Evolutionary conservation across 2,797 vertebrate species (phyloP), one percentile per base, ranked within the genome.

Genomic region (Tamandua tetradactyla): DNA sequence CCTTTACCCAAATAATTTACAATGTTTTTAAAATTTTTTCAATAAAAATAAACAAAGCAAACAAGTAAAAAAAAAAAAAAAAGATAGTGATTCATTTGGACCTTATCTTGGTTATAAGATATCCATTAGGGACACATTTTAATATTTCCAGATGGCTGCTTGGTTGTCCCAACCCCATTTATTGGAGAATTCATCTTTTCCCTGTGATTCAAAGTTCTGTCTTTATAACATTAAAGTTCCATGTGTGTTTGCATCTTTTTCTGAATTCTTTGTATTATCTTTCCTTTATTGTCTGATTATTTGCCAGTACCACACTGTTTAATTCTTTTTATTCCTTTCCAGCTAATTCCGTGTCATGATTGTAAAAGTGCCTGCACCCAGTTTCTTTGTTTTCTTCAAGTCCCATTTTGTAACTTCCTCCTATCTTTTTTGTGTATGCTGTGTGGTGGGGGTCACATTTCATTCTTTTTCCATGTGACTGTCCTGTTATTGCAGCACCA

Each of bases 21-120:
- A 87, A 14, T 68, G 35, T n/a, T 40, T 80, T 92, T 94, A 40
- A 74, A 79, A 62, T 87, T 87, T 89, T 87, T 69, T 75, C 49
- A 91, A 82, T 78, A 62, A 69, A 92, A 92, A 82, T 75, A 92
- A 78, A 82, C 5, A 92, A 40, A 71, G 27, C 32, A 35, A 76
- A 69, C 7, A 89, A 83, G 30, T 25, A n/a, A n/a, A n/a, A n/a
- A n/a, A n/a, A n/a, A n/a, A n/a, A n/a, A n/a, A n/a, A n/a, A n/a
- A n/a, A n/a, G n/a, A n/a, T n/a, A n/a, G n/a, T n/a, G n/a, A n/a
- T n/a, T n/a, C 83, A 5, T 52, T 40, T 57, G 25, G 30, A 30
- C 25, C 59, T 75, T 44, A 10, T 55, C 76, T 69, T 59, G 81
- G 42, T 49, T 61, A 20, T 30, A 90, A 66, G 20, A 22, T 74